Conservation (phyloP, 2,113 vertebrate genomes). For the Steatornis caripensis region DNA sequence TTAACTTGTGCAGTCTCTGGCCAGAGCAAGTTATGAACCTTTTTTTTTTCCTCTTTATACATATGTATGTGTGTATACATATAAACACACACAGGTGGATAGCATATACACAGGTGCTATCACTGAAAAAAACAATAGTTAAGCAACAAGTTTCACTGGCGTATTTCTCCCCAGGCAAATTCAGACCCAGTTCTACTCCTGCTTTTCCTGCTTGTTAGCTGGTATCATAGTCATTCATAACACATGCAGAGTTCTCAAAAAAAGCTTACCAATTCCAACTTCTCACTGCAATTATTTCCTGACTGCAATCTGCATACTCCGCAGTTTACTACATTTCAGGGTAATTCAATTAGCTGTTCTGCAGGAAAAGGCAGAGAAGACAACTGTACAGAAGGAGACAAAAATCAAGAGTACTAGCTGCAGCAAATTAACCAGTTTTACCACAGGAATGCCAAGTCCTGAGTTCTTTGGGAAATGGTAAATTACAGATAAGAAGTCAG, state of each 20-base stretch:
- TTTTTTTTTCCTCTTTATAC: not conserved
- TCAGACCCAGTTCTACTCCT: not conserved
- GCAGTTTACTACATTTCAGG: not conserved
- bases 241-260: not conserved
- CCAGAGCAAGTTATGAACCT: not conserved
- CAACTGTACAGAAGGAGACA: not conserved
- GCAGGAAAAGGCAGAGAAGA: not conserved
- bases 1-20: not conserved
- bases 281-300: not conserved
- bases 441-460: not conserved
- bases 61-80: fast-evolving
- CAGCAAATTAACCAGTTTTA: not conserved
- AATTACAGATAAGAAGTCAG: not conserved
- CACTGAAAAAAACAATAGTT: not conserved
- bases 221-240: not conserved
- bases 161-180: not conserved
- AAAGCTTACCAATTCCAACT: not conserved
- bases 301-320: not conserved
- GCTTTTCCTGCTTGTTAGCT: not conserved
- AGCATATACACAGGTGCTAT: not conserved
- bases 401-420: not conserved
- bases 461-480: not conserved
- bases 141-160: not conserved
- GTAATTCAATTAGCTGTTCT: not conserved
- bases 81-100: not conserved